Base-by-base conservation (phyloP, 2,888 invertebrate species). In the Parnassius apollo region DNA sequence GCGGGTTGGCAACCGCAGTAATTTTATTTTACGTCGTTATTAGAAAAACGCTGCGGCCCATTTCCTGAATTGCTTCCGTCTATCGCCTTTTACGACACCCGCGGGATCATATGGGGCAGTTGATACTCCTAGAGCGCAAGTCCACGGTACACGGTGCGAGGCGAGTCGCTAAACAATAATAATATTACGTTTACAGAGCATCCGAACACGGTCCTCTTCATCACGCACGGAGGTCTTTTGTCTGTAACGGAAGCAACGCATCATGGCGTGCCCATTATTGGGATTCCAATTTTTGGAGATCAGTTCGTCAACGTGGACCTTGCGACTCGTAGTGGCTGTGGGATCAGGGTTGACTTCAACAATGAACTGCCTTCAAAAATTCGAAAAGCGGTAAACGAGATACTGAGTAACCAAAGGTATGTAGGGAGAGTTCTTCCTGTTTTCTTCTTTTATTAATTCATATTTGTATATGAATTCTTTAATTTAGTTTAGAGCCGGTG, bases 211-310 rank as follows among this genome's bases (percentile, higher is more conserved):
- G 56, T 77, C 9, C 65, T 82, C 44, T 71, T 81, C 55, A 76
- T 86, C 25, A 78, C 72, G 0, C 75, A 81, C 52, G 84, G 82
- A 9, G 79, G 77, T 0, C 64, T 75, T 18, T 65, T 76, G 2
- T 78, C 83, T 1, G 68, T 75, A 46, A 75, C 75, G 58, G 82
- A 85, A 58, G 81, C 84, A 1, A 74, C 75, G 18, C 75, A 78
- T 55, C 75, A 76, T 61, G 83, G 83, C n/a, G 80, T 85, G 12
- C 85, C 85, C 0, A 56, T 83, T 9, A 69, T 85, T 3, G 80
- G 76, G 0, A 69, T 83, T 2, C 84, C 86, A 1, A 63, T 80
- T 3, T 70, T 69, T 10, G 76, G 69, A 3, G 84, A 85, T 60
- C 85, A 86, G 68, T 74, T 76, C 57, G 66, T 78, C 9, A 78